These are phyloP conservation scores for Pedicia rivosa DNA, from an alignment of 2,888 invertebrate genomes.

Conservation along the genomic window DNA sequence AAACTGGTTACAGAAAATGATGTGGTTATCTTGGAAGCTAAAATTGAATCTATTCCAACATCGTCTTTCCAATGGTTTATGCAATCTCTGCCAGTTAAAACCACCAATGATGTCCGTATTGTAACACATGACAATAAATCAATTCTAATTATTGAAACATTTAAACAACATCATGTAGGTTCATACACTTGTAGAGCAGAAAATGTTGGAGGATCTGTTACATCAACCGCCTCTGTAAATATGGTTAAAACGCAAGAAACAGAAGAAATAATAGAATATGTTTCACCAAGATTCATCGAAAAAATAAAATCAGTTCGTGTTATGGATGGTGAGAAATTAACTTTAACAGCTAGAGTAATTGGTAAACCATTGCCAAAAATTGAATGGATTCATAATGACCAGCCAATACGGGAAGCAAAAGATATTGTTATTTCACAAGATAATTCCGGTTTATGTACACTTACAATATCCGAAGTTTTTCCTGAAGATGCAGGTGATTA, in stretches of 20 bases:
- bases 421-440: slow-evolving; percentile 60
- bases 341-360: slow-evolving; percentile 51
- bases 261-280: slow-evolving; percentile 41
- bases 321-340: slow-evolving; percentile 80
- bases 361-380: slow-evolving; percentile 69
- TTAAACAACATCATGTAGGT: slow-evolving; percentile 51
- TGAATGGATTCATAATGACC: slow-evolving; percentile 62
- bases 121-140: slow-evolving; percentile 60
- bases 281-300: slow-evolving; percentile 61
- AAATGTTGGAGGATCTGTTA: slow-evolving; percentile 77
- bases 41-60: slow-evolving; percentile 57
- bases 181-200: slow-evolving; percentile 77
- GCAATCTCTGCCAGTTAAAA: slow-evolving; percentile 52
- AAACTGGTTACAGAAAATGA: slow-evolving; percentile 55
- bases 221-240: slow-evolving; percentile 61
- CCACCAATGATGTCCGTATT: slow-evolving; percentile 52
- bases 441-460: slow-evolving; percentile 59
- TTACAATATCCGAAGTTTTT: slow-evolving; percentile 73
- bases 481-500: slow-evolving; percentile 84
- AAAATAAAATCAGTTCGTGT: slow-evolving; percentile 57
- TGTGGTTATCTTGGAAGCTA: slow-evolving; percentile 61
- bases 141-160: slow-evolving; percentile 58
- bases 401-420: slow-evolving; percentile 55
- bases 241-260: slow-evolving; percentile 34
- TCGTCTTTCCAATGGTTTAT: slow-evolving; percentile 82